Evolutionary conservation across 2,113 vertebrate species (phyloP).

Genomic region (Panthera uncia): DNA sequence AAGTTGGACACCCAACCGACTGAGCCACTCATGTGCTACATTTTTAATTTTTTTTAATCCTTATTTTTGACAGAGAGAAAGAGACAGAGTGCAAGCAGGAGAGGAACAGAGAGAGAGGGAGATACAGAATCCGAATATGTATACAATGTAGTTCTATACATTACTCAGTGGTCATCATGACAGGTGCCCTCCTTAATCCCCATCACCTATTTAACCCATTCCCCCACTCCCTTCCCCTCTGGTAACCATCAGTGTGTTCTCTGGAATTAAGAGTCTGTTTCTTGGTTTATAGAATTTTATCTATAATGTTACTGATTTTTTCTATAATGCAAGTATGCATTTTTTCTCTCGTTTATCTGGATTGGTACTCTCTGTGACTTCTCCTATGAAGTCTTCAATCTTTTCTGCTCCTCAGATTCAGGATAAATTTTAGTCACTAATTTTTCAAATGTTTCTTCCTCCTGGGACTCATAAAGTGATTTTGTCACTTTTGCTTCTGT

Average conservation of each 20-base stretch:
- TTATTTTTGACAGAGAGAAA: too few species aligned
- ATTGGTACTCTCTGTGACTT: background rate
- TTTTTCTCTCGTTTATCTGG: background rate
- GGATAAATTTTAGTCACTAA: background rate
- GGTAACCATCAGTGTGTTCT: background rate
- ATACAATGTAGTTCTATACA: background rate
- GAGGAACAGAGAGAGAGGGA: too few species aligned
- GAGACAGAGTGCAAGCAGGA: too few species aligned
- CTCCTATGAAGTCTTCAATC: background rate
- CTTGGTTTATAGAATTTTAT: slow-evolving; percentile 5
- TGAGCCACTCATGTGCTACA: too few species aligned
- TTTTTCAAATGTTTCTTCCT: background rate
- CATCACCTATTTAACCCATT: background rate
- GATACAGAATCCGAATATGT: background rate
- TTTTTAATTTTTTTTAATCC: too few species aligned
- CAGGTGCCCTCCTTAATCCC: background rate
- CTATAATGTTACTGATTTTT: background rate
- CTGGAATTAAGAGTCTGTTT: background rate
- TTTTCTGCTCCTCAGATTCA: background rate
- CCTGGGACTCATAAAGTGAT: background rate
- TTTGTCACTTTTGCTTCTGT: background rate
- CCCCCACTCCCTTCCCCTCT: background rate
- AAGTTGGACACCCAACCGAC: too few species aligned
- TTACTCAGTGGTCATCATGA: background rate
- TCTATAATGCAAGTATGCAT: background rate